These are phyloP conservation scores for Syngnathus typhle DNA, from an alignment of 2,113 vertebrate species.

Conservation along the genomic window DNA sequence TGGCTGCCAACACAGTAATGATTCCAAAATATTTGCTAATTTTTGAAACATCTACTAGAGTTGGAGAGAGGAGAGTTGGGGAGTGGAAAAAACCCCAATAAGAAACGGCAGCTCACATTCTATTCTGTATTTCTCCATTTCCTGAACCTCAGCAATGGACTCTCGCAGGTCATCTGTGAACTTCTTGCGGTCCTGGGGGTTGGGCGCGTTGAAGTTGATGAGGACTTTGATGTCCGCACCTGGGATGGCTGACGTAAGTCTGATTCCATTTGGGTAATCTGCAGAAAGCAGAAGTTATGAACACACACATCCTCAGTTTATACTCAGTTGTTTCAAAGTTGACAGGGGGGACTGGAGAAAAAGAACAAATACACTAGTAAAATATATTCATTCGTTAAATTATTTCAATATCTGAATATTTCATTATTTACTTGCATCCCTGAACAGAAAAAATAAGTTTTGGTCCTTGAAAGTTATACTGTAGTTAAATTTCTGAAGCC, in stretches of 20 bases:
- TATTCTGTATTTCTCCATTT: constrained; percentile 99
- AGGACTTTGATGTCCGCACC: constrained; percentile 95
- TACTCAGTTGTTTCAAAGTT: constrained; percentile 2
- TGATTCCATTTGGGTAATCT: constrained; percentile 97
- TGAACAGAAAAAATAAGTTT: too few relatives aligned
- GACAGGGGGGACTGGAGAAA: not conserved
- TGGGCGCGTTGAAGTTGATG: constrained; percentile 97
- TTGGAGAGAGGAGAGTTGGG: constrained; percentile 1
- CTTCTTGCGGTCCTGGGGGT: constrained; percentile 97
- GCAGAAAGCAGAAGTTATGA: constrained; percentile 1
- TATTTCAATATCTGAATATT: too few relatives aligned
- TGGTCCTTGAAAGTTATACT: too few relatives aligned
- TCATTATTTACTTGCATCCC: too few relatives aligned
- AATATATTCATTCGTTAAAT: too few relatives aligned
- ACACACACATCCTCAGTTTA: not conserved
- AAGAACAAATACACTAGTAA: not conserved
- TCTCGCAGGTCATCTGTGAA: constrained; percentile 95
- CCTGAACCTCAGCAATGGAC: constrained; percentile 94
- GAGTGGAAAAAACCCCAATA: not conserved
- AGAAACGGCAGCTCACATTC: constrained; percentile 81
- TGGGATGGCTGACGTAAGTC: constrained; percentile 90
- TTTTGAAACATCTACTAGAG: constrained; percentile 1
- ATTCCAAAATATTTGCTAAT: constrained; percentile 1
- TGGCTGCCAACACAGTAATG: not conserved
- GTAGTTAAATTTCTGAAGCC: too few relatives aligned